Percentiles rank a stretch among this genome's conserved stretches.
These are phyloP conservation scores for Syngnathoides biaculeatus DNA, from an alignment of 2,113 vertebrate genomes.

Conservation along the genomic window DNA sequence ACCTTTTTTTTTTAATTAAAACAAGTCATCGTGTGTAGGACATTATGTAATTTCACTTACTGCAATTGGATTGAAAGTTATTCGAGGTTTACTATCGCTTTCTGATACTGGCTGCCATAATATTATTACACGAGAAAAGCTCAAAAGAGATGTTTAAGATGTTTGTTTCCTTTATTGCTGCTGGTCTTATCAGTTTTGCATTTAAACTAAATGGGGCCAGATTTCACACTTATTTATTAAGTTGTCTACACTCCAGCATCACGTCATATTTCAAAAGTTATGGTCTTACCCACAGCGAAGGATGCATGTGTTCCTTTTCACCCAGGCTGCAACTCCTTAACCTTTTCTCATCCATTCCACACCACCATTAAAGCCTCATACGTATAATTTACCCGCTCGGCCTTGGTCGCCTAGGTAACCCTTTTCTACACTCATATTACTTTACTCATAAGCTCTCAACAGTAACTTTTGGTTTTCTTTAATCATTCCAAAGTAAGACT, in stretches of 20 bases:
- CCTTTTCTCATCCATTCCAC: constrained; percentile 57
- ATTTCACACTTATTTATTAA: background rate
- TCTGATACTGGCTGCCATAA: background rate
- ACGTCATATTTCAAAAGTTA: background rate
- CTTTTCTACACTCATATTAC: background rate
- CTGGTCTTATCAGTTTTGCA: background rate
- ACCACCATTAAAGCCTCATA: constrained; percentile 10
- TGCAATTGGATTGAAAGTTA: background rate
- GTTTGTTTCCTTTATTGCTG: background rate
- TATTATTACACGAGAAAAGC: background rate
- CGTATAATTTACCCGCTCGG: background rate
- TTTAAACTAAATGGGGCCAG: background rate
- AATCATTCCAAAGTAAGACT: background rate
- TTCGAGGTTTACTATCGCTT: background rate
- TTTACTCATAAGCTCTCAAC: constrained; percentile 15
- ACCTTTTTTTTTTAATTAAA: no score
- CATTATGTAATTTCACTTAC: no score
- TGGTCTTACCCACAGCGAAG: constrained; percentile 72
- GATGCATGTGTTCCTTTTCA: constrained; percentile 50
- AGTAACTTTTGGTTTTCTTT: background rate
- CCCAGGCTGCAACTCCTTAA: constrained; percentile 39
- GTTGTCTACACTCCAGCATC: background rate
- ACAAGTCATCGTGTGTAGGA: no score
- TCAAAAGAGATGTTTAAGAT: background rate
- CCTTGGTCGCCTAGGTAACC: background rate